Base-by-base conservation (phyloP, 2,888 invertebrate species). In the Tetragonula carbonaria region DNA sequence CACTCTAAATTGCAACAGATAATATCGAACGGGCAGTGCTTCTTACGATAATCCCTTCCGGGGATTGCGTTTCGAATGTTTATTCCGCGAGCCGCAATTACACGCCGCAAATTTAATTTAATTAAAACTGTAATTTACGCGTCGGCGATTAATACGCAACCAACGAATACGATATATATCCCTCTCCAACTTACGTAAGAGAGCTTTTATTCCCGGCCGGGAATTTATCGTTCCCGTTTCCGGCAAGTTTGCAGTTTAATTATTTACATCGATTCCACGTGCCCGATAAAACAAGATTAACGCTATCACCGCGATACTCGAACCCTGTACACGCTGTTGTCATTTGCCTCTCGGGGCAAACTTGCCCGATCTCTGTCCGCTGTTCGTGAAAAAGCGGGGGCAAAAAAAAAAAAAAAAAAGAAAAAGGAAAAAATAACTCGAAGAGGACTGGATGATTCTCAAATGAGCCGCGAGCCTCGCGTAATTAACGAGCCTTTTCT, bases 101-200 rank as follows among this genome's bases (percentile, higher is more conserved):
- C 74, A 4, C 33, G 53, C 28, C 57, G 38, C 70, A 66, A 80
- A 66, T 80, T 80, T 72, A 28, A 63, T 80, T 82, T 62, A 72
- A 80, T 75, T 74, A 67, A 75, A 72, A 67, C 71, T 50, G 65
- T 75, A 66, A 82, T 75, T 82, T 75, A 75, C 72, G 53, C 28
- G 51, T 28, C 21, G 51, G 6, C 80, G 65, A 75, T 82, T 82
- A 80, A 74, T 75, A 72, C 65, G 57, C 55, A 45, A 51, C 55
- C 74, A 28, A n/a, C n/a, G 65, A 16, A 50, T 8, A 55, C 57
- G 71, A 38, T 50, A 28, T 28, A 28, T 28, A 38, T 50, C 18
- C 16, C 62, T 45, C 45, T 45, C 57, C 28, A 45, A 70, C 79
- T 79, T 72, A 71, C 57, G 8, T 16, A 5, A 33, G 38, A 33